Evolutionary conservation across 2,888 invertebrate genomes (phyloP).

Genomic region (Himalopsyche anomala): DNA sequence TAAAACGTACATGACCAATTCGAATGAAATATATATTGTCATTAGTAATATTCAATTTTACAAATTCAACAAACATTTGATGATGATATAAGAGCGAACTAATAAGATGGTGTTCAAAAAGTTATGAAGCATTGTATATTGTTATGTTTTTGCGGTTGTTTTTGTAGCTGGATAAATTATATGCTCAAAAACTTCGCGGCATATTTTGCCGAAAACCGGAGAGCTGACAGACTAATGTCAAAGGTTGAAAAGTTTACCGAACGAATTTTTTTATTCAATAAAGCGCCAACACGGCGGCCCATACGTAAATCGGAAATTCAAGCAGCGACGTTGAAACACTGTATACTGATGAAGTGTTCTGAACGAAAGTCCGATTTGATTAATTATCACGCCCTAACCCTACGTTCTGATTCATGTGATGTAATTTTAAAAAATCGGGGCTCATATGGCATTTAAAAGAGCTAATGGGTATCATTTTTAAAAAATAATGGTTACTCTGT

Average conservation of each 20-base stretch:
- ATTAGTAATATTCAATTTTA: too few relatives aligned
- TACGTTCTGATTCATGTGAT: neutral
- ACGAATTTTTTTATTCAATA: constrained; percentile 6
- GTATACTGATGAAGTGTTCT: constrained; percentile 31
- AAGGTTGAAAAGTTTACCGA: constrained; percentile 37
- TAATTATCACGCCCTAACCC: neutral
- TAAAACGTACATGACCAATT: too few relatives aligned
- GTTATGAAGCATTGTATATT: too few relatives aligned
- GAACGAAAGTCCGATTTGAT: constrained; percentile 26
- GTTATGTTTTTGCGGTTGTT: too few relatives aligned
- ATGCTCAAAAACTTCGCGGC: neutral
- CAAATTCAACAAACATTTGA: too few relatives aligned
- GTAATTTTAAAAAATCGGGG: neutral
- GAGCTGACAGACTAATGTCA: neutral
- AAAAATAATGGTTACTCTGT: neutral
- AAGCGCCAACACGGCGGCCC: neutral
- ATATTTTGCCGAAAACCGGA: constrained; percentile 1
- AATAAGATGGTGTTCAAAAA: too few relatives aligned
- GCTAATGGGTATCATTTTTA: neutral
- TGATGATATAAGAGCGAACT: too few relatives aligned
- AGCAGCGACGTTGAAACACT: neutral
- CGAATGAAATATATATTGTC: too few relatives aligned
- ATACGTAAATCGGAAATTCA: constrained; percentile 12
- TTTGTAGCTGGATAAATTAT: too few relatives aligned
- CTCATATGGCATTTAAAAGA: constrained; percentile 9